Percentiles rank a stretch among this genome's conserved stretches.
Evolutionary conservation across 2,888 invertebrate genomes (phyloP).

Genomic region (Ennomos quercinarius): DNA sequence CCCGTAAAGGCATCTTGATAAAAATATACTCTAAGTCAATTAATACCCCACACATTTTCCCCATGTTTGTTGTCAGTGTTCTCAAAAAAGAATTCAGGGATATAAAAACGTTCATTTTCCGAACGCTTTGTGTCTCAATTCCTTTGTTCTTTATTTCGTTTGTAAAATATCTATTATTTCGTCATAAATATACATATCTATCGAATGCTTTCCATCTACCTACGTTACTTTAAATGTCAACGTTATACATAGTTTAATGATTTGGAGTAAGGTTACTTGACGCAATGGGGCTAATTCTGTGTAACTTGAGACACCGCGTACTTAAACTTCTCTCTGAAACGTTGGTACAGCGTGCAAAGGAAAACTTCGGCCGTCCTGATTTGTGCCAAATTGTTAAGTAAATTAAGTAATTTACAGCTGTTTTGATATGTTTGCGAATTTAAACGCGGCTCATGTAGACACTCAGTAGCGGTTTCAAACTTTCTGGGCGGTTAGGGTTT

Average conservation of each 20-base stretch:
- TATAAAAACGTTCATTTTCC: slow-evolving; percentile 25
- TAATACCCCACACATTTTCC: slow-evolving; percentile 7
- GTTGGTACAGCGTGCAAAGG: slow-evolving; percentile 37
- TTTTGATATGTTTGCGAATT: slow-evolving; percentile 40
- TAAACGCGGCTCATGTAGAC: slow-evolving; percentile 27
- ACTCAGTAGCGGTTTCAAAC: slow-evolving; percentile 28
- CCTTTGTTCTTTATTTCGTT: slow-evolving; percentile 33
- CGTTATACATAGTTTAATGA: slow-evolving; percentile 41
- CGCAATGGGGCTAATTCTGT: slow-evolving; percentile 60
- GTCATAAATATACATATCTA: slow-evolving; percentile 9
- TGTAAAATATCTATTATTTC: slow-evolving; percentile 28
- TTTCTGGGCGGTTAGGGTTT: slow-evolving; percentile 9
- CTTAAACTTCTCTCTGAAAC: slow-evolving; percentile 41
- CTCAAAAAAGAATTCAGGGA: slow-evolving; percentile 29
- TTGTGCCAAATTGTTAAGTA: slow-evolving; percentile 52
- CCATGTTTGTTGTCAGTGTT: slow-evolving; percentile 25
- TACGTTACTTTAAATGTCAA: slow-evolving; percentile 2
- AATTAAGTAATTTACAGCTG: slow-evolving; percentile 47
- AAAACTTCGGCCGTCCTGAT: slow-evolving; percentile 50
- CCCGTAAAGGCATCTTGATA: not conserved
- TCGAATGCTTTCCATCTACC: slow-evolving; percentile 5
- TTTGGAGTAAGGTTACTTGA: slow-evolving; percentile 28
- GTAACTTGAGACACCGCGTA: slow-evolving; percentile 52
- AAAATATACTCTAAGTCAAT: not conserved
- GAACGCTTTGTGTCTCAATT: slow-evolving; percentile 29